Evolutionary conservation across 1,140 invertebrate genomes (phyloP).

Genomic region (Nylanderia fulva): DNA sequence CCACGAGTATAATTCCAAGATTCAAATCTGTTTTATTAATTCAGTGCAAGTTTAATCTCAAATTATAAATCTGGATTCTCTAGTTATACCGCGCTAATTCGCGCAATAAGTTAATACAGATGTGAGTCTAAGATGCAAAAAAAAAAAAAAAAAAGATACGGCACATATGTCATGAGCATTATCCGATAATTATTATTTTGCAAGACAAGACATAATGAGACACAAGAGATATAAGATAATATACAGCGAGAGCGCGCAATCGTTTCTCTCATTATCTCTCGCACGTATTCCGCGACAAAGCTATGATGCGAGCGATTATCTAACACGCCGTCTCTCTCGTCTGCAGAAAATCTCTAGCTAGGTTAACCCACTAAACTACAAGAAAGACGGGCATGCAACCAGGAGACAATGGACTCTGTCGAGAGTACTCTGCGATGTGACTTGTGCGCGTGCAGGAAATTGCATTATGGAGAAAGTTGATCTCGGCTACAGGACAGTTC

Average conservation of each 20-base stretch:
- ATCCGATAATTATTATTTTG: constrained; percentile 24
- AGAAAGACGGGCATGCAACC: constrained; percentile 44
- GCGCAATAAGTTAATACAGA: neutral
- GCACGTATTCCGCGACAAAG: constrained; percentile 34
- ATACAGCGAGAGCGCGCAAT: constrained; percentile 14
- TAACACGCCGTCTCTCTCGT: constrained; percentile 47
- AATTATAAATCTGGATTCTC: neutral
- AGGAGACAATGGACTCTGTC: constrained; percentile 70
- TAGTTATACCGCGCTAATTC: neutral
- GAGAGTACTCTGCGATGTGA: constrained; percentile 27
- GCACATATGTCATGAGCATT: neutral
- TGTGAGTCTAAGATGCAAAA: neutral
- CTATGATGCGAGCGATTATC: constrained; percentile 65
- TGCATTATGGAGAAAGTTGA: constrained; percentile 72
- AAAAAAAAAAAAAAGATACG: neutral
- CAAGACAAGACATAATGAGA: constrained; percentile 35
- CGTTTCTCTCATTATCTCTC: constrained; percentile 28
- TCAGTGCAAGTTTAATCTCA: neutral
- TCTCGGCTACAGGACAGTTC: constrained; percentile 36
- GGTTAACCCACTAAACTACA: constrained; percentile 76
- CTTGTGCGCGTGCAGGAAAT: constrained; percentile 65
- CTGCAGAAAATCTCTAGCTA: constrained; percentile 64
- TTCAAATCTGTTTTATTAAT: neutral
- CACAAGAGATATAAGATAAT: neutral
- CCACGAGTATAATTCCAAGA: neutral